Evolutionary conservation across 2,888 invertebrate genomes (phyloP).

Genomic region (Drosophila paramelanica): DNA sequence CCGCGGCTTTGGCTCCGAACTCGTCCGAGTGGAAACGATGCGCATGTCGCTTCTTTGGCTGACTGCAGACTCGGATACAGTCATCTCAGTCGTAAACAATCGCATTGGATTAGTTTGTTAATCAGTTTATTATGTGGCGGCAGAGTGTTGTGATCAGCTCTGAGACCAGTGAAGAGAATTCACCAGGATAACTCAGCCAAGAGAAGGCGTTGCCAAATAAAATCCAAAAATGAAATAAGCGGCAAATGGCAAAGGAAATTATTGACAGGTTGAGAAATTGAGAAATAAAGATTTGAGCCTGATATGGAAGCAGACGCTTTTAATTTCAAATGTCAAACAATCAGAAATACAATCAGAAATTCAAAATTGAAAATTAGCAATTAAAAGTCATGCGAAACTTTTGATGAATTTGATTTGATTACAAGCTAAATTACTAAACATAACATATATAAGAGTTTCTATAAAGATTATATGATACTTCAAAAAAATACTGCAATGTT

Average conservation of each 20-base stretch:
- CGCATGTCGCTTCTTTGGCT: slow-evolving; percentile 40
- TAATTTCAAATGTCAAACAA: slow-evolving; percentile 2
- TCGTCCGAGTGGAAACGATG: slow-evolving; percentile 48
- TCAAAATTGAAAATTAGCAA: background rate
- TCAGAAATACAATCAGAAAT: slow-evolving; percentile 4
- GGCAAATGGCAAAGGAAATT: slow-evolving; percentile 30
- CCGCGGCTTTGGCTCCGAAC: slow-evolving; percentile 22
- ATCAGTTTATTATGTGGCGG: slow-evolving; percentile 70
- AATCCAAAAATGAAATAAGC: slow-evolving; percentile 11
- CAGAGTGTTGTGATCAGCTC: slow-evolving; percentile 41
- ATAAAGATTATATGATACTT: background rate
- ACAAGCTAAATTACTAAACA: background rate
- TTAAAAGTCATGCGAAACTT: background rate
- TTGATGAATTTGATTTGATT: background rate
- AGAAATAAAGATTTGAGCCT: slow-evolving; percentile 12
- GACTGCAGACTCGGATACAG: slow-evolving; percentile 11
- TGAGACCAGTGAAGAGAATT: slow-evolving; percentile 9
- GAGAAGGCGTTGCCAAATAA: slow-evolving; percentile 29
- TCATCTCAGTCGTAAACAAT: slow-evolving; percentile 69
- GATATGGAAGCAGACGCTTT: background rate
- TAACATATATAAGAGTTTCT: background rate
- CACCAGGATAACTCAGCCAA: slow-evolving; percentile 14
- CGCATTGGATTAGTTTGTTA: slow-evolving; percentile 77
- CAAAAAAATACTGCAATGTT: background rate
- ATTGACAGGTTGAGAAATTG: slow-evolving; percentile 11